Base-by-base conservation (phyloP, 2,888 invertebrate genomes). In the Clitarchus hookeri region DNA sequence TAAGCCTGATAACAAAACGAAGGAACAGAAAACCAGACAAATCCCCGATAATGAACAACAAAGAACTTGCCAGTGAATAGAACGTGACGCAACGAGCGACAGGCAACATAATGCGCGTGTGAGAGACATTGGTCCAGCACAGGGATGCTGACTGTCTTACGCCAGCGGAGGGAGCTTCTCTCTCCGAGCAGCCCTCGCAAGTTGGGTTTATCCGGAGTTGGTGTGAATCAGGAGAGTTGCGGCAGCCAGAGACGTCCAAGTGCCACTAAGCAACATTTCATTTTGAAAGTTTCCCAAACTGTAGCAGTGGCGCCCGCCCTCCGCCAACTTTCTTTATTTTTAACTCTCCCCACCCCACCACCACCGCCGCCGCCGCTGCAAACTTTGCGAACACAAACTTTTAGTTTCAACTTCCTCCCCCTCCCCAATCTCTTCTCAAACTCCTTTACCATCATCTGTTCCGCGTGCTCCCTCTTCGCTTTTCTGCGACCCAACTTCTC, bases 361-460 rank as follows among this genome's bases (percentile, higher is more conserved):
- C 48, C 11, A 48, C 48, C 48, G 16, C 86, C 88, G 88, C 87
- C 87, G 88, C 89, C 89, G 89, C 88, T 88, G 89, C 89, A 90
- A 90, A 90, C 90, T 90, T 90, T 90, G 90, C 80, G 86, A 86
- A 87, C 86, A 87, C 87, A 88, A 88, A 87, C 88, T 88, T 88
- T 88, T 87, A 88, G 88, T 88, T 88, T 87, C 87, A 87, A 86
- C 87, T 88, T 87, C 87, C 86, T 86, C 86, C 86, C 83, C 87
- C 44, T 84, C 78, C 84, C 78, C 86, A 82, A 54, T 83, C 84
- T 79, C 78, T 80, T 84, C 54, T 54, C 83, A 65, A 84, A 54
- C 84, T 84, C 82, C 84, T 44, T 65, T 53, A 54, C 86, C 85
- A 85, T 85, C 86, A 8, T 8, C 36, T 36, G 36, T 36, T 36